Evolutionary conservation across 2,113 vertebrate genomes (phyloP), one percentile per base, ranked within the genome.

Genomic region (Forbesichthys agassizii): DNA sequence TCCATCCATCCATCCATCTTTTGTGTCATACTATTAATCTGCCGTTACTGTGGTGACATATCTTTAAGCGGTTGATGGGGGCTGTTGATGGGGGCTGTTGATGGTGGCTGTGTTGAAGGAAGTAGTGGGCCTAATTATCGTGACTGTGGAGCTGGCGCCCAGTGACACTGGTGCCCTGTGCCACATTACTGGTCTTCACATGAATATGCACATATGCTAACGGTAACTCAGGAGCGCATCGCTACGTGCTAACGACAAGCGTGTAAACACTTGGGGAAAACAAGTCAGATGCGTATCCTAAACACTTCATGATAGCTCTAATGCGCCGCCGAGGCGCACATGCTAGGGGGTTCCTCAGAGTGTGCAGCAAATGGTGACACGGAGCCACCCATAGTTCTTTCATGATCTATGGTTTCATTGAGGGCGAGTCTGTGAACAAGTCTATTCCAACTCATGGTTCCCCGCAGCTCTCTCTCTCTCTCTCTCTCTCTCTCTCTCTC

Each of bases 11-110:
- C 13, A 60, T 68, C 70, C 48, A 66, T 76, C 69, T 64, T 79
- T 81, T 71, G 64, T 79, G 78, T 55, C 54, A 78, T 51, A 82
- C 78, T 62, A 84, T 79, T 89, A 90, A 91, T 91, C 89, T 93
- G 88, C 88, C 73, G 73, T 84, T 66, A 77, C 88, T 69, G 82
- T 75, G 58, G 81, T 84, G 88, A 88, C 83, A 79, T 49, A 59
- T 74, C 83, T 85, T 77, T 83, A 71, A 85, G 82, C 48, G 66
- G 69, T 68, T 69, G 80, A 88, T 51, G 72, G 59, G 73, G 20
- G 20, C 20, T 20, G 69, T 68, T 69, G 80, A 88, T 51, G 72
- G 59, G 73, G 20, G 20, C 20, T 20, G 69, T 68, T 69, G 80
- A 88, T 78, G 71, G 77, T 77, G 83, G 80, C 61, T 71, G 71